Conservation (phyloP, 2,113 vertebrate species). For the Peucedramus taeniatus region DNA sequence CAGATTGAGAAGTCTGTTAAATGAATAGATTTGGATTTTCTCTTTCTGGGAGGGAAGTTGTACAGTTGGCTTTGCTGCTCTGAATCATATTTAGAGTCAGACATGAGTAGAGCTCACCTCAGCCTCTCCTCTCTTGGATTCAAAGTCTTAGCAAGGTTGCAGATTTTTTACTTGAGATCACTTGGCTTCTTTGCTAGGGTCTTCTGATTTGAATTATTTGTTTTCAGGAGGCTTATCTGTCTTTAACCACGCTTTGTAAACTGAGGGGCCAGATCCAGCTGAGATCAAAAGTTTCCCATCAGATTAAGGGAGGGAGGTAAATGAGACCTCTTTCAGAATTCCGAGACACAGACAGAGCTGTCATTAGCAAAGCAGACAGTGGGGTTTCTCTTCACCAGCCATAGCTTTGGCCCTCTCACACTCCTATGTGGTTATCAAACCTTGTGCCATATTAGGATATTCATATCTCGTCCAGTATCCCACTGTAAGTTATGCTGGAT, state of each 20-base stretch:
- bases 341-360: constrained; percentile 23
- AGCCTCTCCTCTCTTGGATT: neutral
- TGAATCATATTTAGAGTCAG: neutral
- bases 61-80: neutral
- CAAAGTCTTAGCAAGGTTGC: neutral
- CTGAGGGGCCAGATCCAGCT: constrained; percentile 26
- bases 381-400: constrained; percentile 20
- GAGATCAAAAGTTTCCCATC: constrained; percentile 60
- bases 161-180: neutral
- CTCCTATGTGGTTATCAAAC: constrained; percentile 10
- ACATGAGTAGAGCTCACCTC: neutral
- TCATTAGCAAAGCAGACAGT: constrained; percentile 56
- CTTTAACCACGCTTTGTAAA: constrained; percentile 36
- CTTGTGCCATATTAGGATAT: neutral
- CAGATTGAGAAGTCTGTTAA: neutral
- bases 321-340: neutral
- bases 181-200: neutral
- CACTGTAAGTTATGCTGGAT: neutral
- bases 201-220: neutral
- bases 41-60: neutral
- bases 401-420: neutral
- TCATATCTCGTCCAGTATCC: neutral
- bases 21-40: neutral
- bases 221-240: constrained; percentile 33
- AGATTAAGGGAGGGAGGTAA: constrained; percentile 43